Evolutionary conservation across 2,888 invertebrate species (phyloP).

Genomic region (Nomada hirtipes): DNA sequence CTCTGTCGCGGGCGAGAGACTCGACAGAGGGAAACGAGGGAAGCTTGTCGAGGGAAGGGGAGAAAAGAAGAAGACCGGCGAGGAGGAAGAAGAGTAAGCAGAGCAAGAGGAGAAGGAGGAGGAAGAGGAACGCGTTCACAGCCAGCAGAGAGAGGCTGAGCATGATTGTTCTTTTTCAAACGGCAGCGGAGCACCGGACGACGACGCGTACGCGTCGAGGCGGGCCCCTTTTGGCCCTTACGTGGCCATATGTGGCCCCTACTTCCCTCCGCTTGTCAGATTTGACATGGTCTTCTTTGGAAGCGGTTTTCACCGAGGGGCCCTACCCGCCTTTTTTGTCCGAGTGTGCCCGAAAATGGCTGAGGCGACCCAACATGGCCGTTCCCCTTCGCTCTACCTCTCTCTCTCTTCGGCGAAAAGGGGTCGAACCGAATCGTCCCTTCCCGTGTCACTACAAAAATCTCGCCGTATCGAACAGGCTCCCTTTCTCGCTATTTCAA

Average conservation of each 20-base stretch:
- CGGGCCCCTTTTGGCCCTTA: constrained; percentile 68
- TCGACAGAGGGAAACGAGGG: constrained; percentile 37
- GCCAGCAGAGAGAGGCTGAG: constrained; percentile 26
- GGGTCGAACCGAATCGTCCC: constrained; percentile 45
- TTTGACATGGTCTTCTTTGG: constrained; percentile 74
- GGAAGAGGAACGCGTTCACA: constrained; percentile 20
- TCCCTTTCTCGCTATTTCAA: constrained; percentile 18
- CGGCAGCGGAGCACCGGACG: constrained; percentile 45
- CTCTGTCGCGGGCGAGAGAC: constrained; percentile 71
- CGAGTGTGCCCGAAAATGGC: constrained; percentile 75
- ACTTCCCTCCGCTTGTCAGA: constrained; percentile 68
- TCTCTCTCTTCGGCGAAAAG: constrained; percentile 49
- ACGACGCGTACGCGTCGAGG: constrained; percentile 66
- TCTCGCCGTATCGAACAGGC: constrained; percentile 26
- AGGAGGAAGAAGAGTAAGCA: constrained; percentile 27
- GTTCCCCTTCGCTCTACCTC: constrained; percentile 35
- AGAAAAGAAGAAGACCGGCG: constrained; percentile 16
- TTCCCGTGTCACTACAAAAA: constrained; percentile 13
- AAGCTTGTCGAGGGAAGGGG: constrained; percentile 23
- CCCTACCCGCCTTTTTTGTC: constrained; percentile 69
- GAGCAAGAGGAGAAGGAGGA: constrained; percentile 26
- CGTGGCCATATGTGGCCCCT: constrained; percentile 68
- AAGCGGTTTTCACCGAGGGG: constrained; percentile 72
- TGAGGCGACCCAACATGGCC: constrained; percentile 74
- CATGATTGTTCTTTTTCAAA: constrained; percentile 77